Evolutionary conservation across 2,888 invertebrate species (phyloP).

Genomic region (Mayetiola destructor): DNA sequence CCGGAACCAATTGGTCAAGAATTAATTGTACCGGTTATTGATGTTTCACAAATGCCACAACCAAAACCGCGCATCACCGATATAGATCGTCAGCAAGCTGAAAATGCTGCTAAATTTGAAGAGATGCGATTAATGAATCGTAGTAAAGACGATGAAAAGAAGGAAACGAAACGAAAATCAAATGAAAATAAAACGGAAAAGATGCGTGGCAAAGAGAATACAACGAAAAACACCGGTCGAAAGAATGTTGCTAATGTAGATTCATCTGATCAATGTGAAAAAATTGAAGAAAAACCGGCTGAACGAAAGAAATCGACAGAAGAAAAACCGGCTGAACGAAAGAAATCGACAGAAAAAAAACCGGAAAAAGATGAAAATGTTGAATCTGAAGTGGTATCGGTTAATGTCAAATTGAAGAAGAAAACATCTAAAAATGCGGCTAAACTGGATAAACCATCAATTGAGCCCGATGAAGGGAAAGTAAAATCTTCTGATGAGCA

Average conservation of each 20-base stretch:
- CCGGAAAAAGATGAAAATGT: not conserved
- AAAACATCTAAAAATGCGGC: no score
- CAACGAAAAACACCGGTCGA: not conserved
- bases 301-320: not conserved
- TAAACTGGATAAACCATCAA: no score
- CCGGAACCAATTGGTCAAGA: conserved; percentile 30
- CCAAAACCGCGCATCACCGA: conserved; percentile 13
- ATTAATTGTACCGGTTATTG: conserved; percentile 34
- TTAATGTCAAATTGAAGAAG: no score
- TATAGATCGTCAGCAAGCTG: conserved; percentile 1
- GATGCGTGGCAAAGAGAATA: not conserved
- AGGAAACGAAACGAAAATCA: not conserved
- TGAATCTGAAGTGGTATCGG: no score
- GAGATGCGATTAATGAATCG: not conserved
- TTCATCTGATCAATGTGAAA: not conserved
- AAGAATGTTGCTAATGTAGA: not conserved
- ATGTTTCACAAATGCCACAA: conserved; percentile 16
- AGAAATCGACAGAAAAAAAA: not conserved
- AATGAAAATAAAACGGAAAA: not conserved
- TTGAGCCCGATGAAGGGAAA: no score
- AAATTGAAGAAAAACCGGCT: not conserved
- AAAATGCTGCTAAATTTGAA: conserved; percentile 12
- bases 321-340: not conserved
- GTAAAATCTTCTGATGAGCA: no score
- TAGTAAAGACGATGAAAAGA: not conserved